Conservation (phyloP, 2,797 vertebrate species). For the Hippoglossus hippoglossus region DNA sequence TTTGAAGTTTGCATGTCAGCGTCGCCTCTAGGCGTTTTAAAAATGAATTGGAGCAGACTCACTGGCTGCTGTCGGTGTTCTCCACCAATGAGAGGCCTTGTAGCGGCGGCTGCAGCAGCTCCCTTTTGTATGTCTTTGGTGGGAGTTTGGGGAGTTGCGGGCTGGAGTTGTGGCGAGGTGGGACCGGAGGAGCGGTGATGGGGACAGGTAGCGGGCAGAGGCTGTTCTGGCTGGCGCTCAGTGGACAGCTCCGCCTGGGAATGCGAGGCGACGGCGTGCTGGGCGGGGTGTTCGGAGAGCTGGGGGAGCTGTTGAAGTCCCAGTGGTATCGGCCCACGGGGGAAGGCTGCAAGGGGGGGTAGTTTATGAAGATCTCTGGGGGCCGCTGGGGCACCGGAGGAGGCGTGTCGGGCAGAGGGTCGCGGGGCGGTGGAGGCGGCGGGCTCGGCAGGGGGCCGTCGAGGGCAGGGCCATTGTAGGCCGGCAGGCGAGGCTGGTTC, state of each 20-base stretch:
- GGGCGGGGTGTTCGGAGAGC: slow-evolving; percentile 87
- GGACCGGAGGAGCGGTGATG: slow-evolving; percentile 89
- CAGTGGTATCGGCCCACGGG: slow-evolving; percentile 90
- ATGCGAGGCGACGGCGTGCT: slow-evolving; percentile 89
- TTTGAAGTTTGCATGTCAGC: slow-evolving; percentile 52
- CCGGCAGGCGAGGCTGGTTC: slow-evolving; percentile 87
- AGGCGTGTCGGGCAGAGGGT: slow-evolving; percentile 91
- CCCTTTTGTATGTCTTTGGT: slow-evolving; percentile 99
- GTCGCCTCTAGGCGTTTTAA: slow-evolving; percentile 14
- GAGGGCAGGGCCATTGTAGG: slow-evolving; percentile 78
- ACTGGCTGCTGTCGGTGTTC: slow-evolving; percentile 92
- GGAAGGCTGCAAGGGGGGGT: slow-evolving; percentile 90
- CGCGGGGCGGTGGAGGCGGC: slow-evolving; percentile 87
- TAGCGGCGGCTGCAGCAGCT: slow-evolving; percentile 87
- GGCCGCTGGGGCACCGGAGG: slow-evolving; percentile 92
- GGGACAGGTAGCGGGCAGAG: slow-evolving; percentile 79
- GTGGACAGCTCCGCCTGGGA: slow-evolving; percentile 85
- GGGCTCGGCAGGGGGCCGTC: slow-evolving; percentile 92
- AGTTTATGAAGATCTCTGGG: slow-evolving; percentile 97
- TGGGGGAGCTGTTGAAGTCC: slow-evolving; percentile 90
- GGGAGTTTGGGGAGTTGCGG: slow-evolving; percentile 95
- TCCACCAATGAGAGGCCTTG: slow-evolving; percentile 93
- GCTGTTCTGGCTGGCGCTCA: slow-evolving; percentile 88
- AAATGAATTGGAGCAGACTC: slow-evolving; percentile 64
- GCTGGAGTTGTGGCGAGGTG: slow-evolving; percentile 93